Evolutionary conservation across 1,140 invertebrate species (phyloP).

Genomic region (Elymnias hypermnestra): DNA sequence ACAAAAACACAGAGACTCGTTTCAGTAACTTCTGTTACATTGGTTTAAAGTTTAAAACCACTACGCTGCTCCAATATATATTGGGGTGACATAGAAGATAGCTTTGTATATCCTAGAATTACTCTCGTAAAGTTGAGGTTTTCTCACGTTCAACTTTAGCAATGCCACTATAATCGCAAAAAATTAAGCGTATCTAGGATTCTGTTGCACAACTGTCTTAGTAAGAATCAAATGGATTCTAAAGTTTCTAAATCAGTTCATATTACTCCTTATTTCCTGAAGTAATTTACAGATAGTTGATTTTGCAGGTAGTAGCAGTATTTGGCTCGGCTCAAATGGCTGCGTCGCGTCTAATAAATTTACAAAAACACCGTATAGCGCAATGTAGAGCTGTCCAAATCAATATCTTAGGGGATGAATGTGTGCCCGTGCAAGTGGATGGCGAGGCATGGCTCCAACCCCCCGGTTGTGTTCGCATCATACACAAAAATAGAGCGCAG

Average conservation of each 20-base stretch:
- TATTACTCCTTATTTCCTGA: neutral
- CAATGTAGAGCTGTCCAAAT: conserved; percentile 97
- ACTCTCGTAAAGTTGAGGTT: no score
- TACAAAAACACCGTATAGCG: conserved; percentile 97
- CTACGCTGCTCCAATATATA: no score
- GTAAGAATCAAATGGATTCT: no score
- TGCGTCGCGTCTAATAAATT: conserved; percentile 93
- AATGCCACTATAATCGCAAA: no score
- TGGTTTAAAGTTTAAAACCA: no score
- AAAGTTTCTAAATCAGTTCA: neutral
- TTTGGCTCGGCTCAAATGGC: conserved; percentile 98
- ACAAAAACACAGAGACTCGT: no score
- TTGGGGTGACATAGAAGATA: no score
- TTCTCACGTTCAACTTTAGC: no score
- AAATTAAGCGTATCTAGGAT: no score
- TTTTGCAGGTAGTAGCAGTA: conserved; percentile 97
- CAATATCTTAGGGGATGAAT: conserved; percentile 93
- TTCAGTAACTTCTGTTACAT: no score
- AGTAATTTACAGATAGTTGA: neutral
- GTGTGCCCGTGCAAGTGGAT: conserved; percentile 95
- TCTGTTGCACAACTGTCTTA: no score
- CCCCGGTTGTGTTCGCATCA: conserved; percentile 95
- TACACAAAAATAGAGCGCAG: conserved; percentile 97
- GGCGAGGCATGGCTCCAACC: conserved; percentile 99
- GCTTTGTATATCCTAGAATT: no score